These are phyloP conservation scores for Lepidocyrtoides sp. DNA, from an alignment of 2,888 invertebrate genomes.

Conservation along the genomic window DNA sequence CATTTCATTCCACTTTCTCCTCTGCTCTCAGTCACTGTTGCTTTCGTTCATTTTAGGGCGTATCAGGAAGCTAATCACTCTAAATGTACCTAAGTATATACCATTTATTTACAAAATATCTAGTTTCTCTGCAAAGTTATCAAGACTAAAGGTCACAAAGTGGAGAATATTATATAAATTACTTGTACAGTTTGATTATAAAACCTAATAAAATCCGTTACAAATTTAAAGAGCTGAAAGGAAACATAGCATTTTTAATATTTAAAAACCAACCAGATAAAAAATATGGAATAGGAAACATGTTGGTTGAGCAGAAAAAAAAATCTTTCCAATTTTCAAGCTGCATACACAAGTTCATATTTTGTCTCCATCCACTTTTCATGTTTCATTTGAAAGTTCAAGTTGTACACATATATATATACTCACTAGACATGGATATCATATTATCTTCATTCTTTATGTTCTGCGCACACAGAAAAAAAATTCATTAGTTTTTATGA, in stretches of 20 bases:
- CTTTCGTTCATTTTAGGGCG: too few species aligned
- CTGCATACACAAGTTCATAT: too few species aligned
- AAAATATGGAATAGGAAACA: too few species aligned
- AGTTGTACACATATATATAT: too few species aligned
- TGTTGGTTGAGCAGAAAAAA: too few species aligned
- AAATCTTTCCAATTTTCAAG: too few species aligned
- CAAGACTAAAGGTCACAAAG: not conserved
- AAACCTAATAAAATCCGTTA: not conserved
- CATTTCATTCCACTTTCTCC: conserved; percentile 69
- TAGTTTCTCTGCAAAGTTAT: not conserved
- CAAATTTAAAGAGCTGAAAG: not conserved
- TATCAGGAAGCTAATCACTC: not conserved
- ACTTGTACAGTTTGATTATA: conserved; percentile 8
- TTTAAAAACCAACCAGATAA: too few species aligned
- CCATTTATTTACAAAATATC: too few species aligned
- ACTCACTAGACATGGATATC: too few species aligned
- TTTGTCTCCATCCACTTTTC: too few species aligned
- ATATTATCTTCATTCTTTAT: not conserved
- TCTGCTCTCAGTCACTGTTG: not conserved
- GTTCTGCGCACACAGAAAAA: conserved; percentile 38
- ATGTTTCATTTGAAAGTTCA: too few species aligned
- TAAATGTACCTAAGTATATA: not conserved
- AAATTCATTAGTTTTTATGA: conserved; percentile 78
- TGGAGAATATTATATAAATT: not conserved
- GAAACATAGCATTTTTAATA: not conserved